phyloP scores from a whole-genome alignment of 2,797 vertebrate genomes.

The Ctenosaura bakeri region DNA sequence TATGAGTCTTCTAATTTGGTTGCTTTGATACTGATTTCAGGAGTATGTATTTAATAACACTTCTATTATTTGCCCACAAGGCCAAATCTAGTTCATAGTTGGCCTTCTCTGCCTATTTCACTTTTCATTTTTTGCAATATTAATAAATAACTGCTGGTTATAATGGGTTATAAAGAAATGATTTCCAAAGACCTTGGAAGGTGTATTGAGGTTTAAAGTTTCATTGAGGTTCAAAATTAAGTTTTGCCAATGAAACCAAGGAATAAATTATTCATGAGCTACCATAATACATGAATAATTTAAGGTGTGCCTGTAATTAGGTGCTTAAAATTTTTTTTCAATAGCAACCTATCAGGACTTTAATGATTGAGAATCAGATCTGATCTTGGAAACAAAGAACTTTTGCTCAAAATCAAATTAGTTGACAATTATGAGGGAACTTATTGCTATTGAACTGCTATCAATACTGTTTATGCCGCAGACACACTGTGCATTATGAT shows the following conservation, averaged over 20 bases:
- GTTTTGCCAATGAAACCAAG: slow-evolving; percentile 65
- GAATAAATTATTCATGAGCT: slow-evolving; percentile 71
- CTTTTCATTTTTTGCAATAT: slow-evolving; percentile 28
- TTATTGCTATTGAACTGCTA: slow-evolving; percentile 56
- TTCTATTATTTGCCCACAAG: not conserved
- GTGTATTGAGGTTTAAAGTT: slow-evolving; percentile 51
- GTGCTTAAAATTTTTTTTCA: slow-evolving; percentile 15
- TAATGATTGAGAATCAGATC: slow-evolving; percentile 58
- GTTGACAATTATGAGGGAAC: slow-evolving; percentile 62
- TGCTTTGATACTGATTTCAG: not conserved
- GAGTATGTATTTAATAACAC: not conserved
- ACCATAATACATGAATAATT: slow-evolving; percentile 70
- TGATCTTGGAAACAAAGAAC: slow-evolving; percentile 64
- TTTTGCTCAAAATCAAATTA: slow-evolving; percentile 70
- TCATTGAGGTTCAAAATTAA: slow-evolving; percentile 65
- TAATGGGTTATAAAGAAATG: slow-evolving; percentile 38
- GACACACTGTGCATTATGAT: slow-evolving; percentile 50
- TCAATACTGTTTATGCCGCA: slow-evolving; percentile 61
- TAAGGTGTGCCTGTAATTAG: slow-evolving; percentile 65
- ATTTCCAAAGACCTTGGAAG: slow-evolving; percentile 61
- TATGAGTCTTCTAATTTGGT: not conserved
- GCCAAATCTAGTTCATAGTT: not conserved
- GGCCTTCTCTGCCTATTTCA: slow-evolving; percentile 26
- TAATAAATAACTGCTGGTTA: slow-evolving; percentile 26
- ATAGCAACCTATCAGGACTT: slow-evolving; percentile 48